These are phyloP conservation scores for Bolborhynchus lineola DNA, from an alignment of 2,113 vertebrate species.

Conservation along the genomic window DNA sequence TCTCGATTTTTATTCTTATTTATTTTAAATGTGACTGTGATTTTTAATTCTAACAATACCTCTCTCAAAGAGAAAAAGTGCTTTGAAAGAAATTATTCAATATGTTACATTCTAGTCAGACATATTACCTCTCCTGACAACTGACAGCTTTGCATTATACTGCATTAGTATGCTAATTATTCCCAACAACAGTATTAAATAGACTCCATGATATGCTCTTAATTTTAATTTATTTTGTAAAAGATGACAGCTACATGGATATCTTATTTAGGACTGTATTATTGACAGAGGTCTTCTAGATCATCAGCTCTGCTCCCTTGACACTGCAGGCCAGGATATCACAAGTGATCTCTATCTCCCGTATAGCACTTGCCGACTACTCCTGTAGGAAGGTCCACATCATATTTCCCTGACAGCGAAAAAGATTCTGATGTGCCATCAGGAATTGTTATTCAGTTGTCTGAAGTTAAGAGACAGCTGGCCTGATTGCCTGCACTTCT, in stretches of 20 bases:
- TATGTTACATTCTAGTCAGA: neutral
- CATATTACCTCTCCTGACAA: neutral
- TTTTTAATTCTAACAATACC: neutral
- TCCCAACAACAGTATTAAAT: neutral
- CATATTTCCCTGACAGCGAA: neutral
- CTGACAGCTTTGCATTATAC: neutral
- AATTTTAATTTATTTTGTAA: neutral
- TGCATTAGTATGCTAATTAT: neutral
- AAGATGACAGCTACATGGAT: neutral
- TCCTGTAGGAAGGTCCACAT: neutral
- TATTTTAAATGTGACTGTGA: neutral
- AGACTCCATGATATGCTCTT: neutral
- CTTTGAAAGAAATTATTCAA: neutral
- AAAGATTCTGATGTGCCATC: neutral
- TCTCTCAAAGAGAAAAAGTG: neutral
- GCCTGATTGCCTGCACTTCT: neutral
- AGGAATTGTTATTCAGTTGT: neutral
- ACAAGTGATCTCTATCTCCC: neutral
- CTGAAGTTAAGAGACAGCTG: neutral
- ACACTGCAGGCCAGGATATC: neutral
- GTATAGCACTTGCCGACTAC: neutral
- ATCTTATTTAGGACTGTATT: neutral
- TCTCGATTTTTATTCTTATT: neutral
- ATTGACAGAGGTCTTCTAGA: neutral
- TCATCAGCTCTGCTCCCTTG: neutral